A percentile compares a stretch with the other conserved stretches of the same genome.
These are phyloP conservation scores for Cebidichthys violaceus DNA, from an alignment of 2,113 vertebrate genomes.

Conservation along the genomic window DNA sequence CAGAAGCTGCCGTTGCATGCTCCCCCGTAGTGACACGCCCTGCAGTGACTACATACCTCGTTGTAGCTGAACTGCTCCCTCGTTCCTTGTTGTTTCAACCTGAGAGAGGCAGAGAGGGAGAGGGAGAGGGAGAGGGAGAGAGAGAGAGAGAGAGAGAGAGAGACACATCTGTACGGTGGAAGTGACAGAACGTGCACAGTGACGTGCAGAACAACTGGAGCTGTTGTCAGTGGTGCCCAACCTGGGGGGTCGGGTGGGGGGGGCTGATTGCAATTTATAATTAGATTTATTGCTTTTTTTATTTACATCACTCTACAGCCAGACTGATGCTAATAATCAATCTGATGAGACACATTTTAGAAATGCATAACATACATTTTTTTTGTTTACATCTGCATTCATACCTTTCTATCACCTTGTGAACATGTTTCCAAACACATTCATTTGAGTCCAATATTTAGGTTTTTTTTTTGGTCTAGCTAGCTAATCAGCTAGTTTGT, in stretches of 20 bases:
- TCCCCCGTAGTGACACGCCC: constrained; percentile 28
- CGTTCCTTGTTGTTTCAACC: constrained; percentile 86
- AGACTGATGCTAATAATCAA: not conserved
- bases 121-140: too few relatives aligned
- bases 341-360: not conserved
- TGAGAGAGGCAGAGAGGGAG: constrained; percentile 62
- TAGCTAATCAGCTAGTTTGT: not conserved
- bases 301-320: not conserved
- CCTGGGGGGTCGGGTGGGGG: not conserved
- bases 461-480: not conserved
- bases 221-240: not conserved
- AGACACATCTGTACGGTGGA: constrained; percentile 23
- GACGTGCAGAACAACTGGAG: not conserved
- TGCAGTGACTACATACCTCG: constrained; percentile 77
- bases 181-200: not conserved
- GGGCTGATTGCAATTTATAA: not conserved
- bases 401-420: not conserved
- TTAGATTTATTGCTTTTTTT: not conserved
- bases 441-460: not conserved
- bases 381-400: not conserved
- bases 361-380: too few relatives aligned
- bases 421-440: too few relatives aligned
- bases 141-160: too few relatives aligned
- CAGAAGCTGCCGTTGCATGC: constrained; percentile 51
- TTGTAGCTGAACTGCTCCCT: constrained; percentile 88